A percentile compares a stretch with the other conserved stretches of the same genome.
Evolutionary conservation across 1,140 invertebrate species (phyloP).

Genomic region (Pseudomyrmex flavicornis): DNA sequence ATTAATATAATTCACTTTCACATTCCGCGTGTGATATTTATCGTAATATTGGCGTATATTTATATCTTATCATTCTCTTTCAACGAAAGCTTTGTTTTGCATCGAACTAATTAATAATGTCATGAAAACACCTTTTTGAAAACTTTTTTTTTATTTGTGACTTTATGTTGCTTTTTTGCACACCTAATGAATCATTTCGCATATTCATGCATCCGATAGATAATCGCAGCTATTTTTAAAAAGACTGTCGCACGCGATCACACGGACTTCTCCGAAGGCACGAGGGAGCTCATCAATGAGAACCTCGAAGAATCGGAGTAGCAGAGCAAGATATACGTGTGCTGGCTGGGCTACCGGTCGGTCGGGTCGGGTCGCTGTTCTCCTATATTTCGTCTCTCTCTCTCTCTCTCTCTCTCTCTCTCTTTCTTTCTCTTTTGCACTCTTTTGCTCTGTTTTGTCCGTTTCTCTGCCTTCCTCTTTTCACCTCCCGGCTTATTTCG

Average conservation of each 20-base stretch:
- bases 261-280: constrained; percentile 32
- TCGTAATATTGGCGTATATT: no score
- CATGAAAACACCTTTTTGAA: no score
- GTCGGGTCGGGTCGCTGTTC: constrained; percentile 82
- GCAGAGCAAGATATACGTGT: constrained; percentile 80
- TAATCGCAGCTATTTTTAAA: constrained; percentile 47
- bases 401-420: constrained; percentile 77
- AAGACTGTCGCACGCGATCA: constrained; percentile 21
- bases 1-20: background rate
- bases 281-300: constrained; percentile 75
- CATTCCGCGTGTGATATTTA: no score
- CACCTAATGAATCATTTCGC: constrained; percentile 8
- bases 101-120: no score
- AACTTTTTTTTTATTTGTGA: background rate
- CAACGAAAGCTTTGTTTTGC: no score
- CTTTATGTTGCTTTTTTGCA: background rate
- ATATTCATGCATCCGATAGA: background rate
- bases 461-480: constrained; percentile 60
- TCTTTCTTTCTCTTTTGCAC: constrained; percentile 57
- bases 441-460: constrained; percentile 77
- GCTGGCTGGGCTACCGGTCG: constrained; percentile 81
- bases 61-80: no score
- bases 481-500: constrained; percentile 59
- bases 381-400: constrained; percentile 76
- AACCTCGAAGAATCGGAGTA: constrained; percentile 80